Percentiles rank a stretch among this genome's conserved stretches.
These are phyloP conservation scores for Lepisosteus oculatus DNA, from an alignment of 2,113 vertebrate genomes.

Conservation along the genomic window DNA sequence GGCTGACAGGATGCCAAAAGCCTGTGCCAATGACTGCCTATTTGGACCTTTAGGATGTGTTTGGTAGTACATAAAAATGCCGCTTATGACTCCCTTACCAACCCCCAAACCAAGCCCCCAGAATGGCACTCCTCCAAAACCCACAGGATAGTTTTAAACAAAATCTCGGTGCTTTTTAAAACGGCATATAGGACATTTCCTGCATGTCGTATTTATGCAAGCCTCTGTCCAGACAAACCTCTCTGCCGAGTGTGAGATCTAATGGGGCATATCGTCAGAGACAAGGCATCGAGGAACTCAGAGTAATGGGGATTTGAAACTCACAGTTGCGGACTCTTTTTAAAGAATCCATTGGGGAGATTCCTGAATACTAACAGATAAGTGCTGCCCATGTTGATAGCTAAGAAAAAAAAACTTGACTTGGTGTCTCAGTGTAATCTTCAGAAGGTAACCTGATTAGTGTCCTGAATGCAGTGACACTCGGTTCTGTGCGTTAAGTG, in stretches of 20 bases:
- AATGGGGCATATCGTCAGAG: slow-evolving; percentile 22
- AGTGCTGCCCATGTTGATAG: slow-evolving; percentile 42
- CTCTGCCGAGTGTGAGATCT: slow-evolving; percentile 48
- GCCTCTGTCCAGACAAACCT: slow-evolving; percentile 42
- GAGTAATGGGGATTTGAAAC: slow-evolving; percentile 30
- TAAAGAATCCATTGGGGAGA: slow-evolving; percentile 49
- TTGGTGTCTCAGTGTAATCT: no score
- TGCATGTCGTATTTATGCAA: slow-evolving; percentile 47
- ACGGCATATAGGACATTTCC: slow-evolving; percentile 53
- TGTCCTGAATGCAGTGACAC: neutral
- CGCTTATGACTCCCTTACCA: neutral
- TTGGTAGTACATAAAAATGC: neutral
- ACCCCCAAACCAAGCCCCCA: neutral
- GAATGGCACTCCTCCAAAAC: no score
- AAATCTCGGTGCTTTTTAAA: slow-evolving; percentile 52
- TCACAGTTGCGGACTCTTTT: slow-evolving; percentile 40
- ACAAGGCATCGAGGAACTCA: slow-evolving; percentile 34
- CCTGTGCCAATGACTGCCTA: neutral
- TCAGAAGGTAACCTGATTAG: slow-evolving; percentile 15
- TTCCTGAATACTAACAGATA: slow-evolving; percentile 58
- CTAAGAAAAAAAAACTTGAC: slow-evolving; percentile 33
- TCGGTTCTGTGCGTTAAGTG: no score
- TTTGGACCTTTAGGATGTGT: neutral
- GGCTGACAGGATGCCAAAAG: no score
- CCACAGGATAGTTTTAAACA: slow-evolving; percentile 39